Conservation (phyloP, 2,888 invertebrate genomes). For the Gastracanthus pulcherrimus region DNA sequence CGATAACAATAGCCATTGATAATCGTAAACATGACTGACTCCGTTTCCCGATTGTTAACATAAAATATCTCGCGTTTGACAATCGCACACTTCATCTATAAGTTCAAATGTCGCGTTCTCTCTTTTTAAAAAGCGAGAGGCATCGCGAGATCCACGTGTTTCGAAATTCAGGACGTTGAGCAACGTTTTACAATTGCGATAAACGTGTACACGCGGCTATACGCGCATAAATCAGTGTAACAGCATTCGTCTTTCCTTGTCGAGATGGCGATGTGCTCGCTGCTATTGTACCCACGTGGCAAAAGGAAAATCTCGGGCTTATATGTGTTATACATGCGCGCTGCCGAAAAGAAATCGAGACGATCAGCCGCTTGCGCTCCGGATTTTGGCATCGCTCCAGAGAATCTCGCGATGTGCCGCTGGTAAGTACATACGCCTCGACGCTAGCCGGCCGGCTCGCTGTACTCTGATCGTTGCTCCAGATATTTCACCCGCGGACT, state of each 20-base stretch:
- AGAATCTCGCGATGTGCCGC: not conserved
- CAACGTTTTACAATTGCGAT: not conserved
- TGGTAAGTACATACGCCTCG: not conserved
- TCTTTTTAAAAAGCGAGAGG: too few relatives aligned
- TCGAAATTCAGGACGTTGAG: not conserved
- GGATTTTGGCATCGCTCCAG: constrained; percentile 1
- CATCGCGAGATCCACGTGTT: not conserved
- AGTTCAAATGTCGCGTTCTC: too few relatives aligned
- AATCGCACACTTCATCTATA: too few relatives aligned
- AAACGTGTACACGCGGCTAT: not conserved
- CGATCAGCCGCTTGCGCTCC: not conserved
- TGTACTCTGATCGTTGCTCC: too few relatives aligned
- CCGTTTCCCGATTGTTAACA: too few relatives aligned
- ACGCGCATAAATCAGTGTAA: too few relatives aligned
- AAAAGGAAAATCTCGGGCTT: not conserved
- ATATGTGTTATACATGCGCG: not conserved
- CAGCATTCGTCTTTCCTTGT: not conserved
- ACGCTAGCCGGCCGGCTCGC: not conserved
- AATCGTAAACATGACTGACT: too few relatives aligned
- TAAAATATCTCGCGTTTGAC: too few relatives aligned
- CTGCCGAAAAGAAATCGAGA: not conserved
- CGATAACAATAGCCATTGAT: too few relatives aligned
- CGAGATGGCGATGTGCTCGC: not conserved
- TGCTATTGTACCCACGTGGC: not conserved
- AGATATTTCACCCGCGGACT: not conserved